These are phyloP conservation scores for Rafetus swinhoei DNA, from an alignment of 2,113 vertebrate species.

Conservation along the genomic window DNA sequence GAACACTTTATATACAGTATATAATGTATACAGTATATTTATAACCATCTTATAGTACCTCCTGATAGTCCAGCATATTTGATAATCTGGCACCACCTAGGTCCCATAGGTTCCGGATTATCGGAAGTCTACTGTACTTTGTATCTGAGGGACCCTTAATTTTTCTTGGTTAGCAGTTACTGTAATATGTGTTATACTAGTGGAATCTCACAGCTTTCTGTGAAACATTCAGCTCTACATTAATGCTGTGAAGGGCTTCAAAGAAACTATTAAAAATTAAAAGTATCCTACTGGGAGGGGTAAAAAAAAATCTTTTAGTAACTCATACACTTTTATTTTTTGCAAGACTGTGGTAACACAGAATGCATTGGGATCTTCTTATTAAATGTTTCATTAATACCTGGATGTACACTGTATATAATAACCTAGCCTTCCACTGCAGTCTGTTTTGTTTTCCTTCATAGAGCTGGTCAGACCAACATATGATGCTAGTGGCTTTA, in stretches of 20 bases:
- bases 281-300: background rate
- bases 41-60: too few species aligned
- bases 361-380: background rate
- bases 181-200: background rate
- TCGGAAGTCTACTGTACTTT: too few species aligned
- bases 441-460: background rate
- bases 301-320: background rate
- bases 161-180: constrained; percentile 9
- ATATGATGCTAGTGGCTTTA: background rate
- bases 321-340: background rate
- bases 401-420: background rate
- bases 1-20: too few species aligned
- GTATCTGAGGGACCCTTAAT: background rate
- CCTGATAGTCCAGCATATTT: too few species aligned
- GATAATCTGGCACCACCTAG: too few species aligned
- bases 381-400: background rate
- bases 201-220: background rate
- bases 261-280: constrained; percentile 1
- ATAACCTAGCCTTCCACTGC: background rate
- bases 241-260: background rate
- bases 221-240: background rate
- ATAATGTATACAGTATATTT: too few species aligned
- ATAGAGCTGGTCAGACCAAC: background rate
- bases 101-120: too few species aligned
- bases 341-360: background rate